phyloP scores from a whole-genome alignment of 2,113 vertebrate species.

The Protomyctophum bolini region DNA sequence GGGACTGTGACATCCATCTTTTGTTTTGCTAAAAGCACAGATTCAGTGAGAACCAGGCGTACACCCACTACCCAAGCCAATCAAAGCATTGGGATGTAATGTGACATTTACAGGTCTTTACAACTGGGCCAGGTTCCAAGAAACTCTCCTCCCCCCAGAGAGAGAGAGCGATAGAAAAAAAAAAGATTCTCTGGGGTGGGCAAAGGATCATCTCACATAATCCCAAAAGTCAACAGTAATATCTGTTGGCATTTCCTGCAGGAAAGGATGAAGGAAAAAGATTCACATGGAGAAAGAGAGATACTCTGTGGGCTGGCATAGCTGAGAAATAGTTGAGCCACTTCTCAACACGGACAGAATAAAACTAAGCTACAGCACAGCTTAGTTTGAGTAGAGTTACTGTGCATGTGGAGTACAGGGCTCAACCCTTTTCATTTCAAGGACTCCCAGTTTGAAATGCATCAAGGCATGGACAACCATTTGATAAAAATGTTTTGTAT shows the following conservation, averaged over 20 bases:
- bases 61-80: conserved; percentile 42
- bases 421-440: no score
- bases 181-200: conserved; percentile 27
- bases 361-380: conserved; percentile 5
- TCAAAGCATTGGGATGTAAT: conserved; percentile 41
- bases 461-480: no score
- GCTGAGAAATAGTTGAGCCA: not conserved
- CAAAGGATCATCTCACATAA: conserved; percentile 34
- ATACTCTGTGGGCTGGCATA: not conserved
- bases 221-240: conserved; percentile 37
- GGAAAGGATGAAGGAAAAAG: conserved; percentile 16
- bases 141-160: conserved; percentile 10
- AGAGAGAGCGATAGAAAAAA: no score
- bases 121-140: conserved; percentile 19
- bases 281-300: not conserved
- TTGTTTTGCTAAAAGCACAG: conserved; percentile 48
- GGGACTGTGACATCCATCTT: conserved; percentile 35
- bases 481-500: no score
- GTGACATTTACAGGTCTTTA: conserved; percentile 52
- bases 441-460: no score
- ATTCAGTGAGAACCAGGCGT: conserved; percentile 32
- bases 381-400: not conserved
- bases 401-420: no score
- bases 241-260: conserved; percentile 32
- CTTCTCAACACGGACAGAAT: conserved; percentile 3